A percentile compares a stretch with the other conserved stretches of the same genome.
Conservation (phyloP, 2,888 invertebrate genomes). For the Aspidiotus rigidus region DNA sequence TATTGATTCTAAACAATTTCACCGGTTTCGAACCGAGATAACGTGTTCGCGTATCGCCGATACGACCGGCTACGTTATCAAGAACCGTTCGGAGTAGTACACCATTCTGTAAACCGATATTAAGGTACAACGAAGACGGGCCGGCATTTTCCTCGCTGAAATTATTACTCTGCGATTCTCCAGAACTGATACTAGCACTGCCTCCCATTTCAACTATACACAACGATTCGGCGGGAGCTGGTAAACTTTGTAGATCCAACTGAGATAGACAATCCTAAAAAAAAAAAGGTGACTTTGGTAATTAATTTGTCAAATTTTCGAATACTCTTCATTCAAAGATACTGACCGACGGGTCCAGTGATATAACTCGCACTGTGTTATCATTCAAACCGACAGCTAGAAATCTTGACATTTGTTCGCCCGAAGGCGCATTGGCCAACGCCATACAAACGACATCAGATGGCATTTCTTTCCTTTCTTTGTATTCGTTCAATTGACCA, state of each 20-base stretch:
- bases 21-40: slow-evolving; percentile 94
- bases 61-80: slow-evolving; percentile 90
- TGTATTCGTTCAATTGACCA: slow-evolving; percentile 96
- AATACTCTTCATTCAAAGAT: background rate
- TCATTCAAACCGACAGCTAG: slow-evolving; percentile 92
- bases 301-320: background rate
- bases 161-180: slow-evolving; percentile 49
- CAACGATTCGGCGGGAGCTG: slow-evolving; percentile 90
- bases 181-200: slow-evolving; percentile 48
- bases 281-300: background rate
- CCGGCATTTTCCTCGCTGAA: slow-evolving; percentile 47
- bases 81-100: slow-evolving; percentile 85
- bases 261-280: slow-evolving; percentile 81
- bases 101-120: slow-evolving; percentile 95
- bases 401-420: slow-evolving; percentile 91
- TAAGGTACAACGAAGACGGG: slow-evolving; percentile 73
- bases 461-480: slow-evolving; percentile 91
- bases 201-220: slow-evolving; percentile 91
- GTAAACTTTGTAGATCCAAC: slow-evolving; percentile 91
- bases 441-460: slow-evolving; percentile 99
- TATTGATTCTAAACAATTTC: slow-evolving; percentile 87
- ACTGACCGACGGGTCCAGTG: slow-evolving; percentile 80
- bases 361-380: slow-evolving; percentile 93
- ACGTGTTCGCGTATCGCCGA: slow-evolving; percentile 92
- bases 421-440: slow-evolving; percentile 84